phyloP scores from a whole-genome alignment of 1,140 invertebrate species.

The Neodiprion lecontei region DNA sequence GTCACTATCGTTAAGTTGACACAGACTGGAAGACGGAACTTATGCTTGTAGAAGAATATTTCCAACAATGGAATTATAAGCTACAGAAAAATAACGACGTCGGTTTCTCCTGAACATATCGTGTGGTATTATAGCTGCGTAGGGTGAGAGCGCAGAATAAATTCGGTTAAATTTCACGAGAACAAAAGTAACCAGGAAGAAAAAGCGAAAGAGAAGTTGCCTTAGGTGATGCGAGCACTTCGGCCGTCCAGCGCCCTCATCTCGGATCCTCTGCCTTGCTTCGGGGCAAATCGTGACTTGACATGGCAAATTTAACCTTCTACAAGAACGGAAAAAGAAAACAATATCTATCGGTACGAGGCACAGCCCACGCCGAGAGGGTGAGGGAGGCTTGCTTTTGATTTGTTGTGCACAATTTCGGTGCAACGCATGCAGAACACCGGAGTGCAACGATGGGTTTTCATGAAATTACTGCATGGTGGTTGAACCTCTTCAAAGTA shows the following conservation, averaged over 20 bases:
- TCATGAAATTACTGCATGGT: too few species aligned
- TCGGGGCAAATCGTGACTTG: constrained; percentile 2
- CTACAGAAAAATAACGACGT: too few species aligned
- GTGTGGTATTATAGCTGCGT: too few species aligned
- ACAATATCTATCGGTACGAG: background rate
- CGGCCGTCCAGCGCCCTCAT: background rate
- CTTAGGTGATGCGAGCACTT: background rate
- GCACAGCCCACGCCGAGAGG: background rate
- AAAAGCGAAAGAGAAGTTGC: background rate
- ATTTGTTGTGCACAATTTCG: background rate
- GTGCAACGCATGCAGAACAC: too few species aligned
- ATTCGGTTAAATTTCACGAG: background rate
- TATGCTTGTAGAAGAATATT: too few species aligned
- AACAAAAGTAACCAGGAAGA: background rate
- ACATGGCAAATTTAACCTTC: background rate
- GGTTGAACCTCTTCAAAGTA: too few species aligned
- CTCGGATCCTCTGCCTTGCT: background rate
- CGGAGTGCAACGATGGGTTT: too few species aligned
- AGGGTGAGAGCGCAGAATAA: background rate
- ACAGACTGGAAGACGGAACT: too few species aligned
- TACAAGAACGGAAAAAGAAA: background rate
- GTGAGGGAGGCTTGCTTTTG: background rate
- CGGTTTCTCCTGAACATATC: too few species aligned
- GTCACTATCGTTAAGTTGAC: too few species aligned
- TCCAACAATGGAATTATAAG: too few species aligned